Evolutionary conservation across 1,140 invertebrate genomes (phyloP), one percentile per base, ranked within the genome.

Genomic region (Carposina sasakii): DNA sequence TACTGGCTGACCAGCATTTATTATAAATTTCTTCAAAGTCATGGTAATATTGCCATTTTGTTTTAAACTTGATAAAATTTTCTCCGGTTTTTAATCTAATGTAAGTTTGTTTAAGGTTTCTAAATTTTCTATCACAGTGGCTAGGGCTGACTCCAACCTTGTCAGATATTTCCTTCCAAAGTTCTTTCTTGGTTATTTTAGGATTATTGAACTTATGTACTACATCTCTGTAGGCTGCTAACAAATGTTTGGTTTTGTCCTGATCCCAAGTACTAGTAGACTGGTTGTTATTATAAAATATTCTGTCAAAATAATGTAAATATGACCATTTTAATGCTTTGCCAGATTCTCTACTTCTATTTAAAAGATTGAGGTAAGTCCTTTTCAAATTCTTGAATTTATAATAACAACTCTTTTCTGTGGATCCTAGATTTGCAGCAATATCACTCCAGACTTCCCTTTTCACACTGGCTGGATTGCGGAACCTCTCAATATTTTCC

Each of bases 361-460:
- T 68, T 13, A 78, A 28, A 63, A 63, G 79, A 28, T 74, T 76
- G n/a, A 78, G 76, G 52, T 84, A 81, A n/a, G 75, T 71, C 57
- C 76, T 77, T 61, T 81, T 84, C 39, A 81, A 58, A 48, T 77
- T 81, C 57, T 76, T 81, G 26, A 79, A 84, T 36, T 84, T 84
- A 45, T 84, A 75, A 50, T 84, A 84, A 44, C 77, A 84, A 43
- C 75, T 81, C 45, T 81, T 77, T 30, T 75, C 73, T 19, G 73
- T 77, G 31, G 75, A 79, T 17, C 68, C 63, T 21, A 84, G 51
- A 43, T 70, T 60, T 17, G 36, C 17, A 1, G 77, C 77, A 45
- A 84, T 81, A 9, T 78, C 75, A 45, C 57, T 77, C 81, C 81
- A 84, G 33, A 81, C 44, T 26, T 81, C 77, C 54, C 79, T 84